Base-by-base conservation (phyloP, 2,888 invertebrate genomes). In the Dryococelus australis region DNA sequence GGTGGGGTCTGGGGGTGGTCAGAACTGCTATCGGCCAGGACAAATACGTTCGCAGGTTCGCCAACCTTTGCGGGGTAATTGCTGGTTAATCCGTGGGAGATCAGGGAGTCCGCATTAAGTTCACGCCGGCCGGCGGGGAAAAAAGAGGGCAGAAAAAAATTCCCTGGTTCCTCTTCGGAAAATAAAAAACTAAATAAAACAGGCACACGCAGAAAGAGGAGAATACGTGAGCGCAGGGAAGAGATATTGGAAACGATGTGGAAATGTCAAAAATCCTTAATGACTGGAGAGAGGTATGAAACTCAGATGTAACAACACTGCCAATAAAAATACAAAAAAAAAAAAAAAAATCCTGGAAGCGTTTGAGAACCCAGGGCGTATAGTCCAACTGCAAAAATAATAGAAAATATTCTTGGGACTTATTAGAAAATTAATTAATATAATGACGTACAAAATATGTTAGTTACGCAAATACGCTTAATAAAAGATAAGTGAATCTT, bases 81-180 rank as follows among this genome's bases (percentile, higher is more conserved):
- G 87, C 85, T 26, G 87, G 87, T 85, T 87, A 87, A 87, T 87
- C 87, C 87, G 87, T 51, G 87, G 87, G 85, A 87, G 87, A 87
- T 87, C 87, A 87, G 85, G 85, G 85, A 81, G 51, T 51, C 81
- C 83, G 83, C 83, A 83, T 83, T 83, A 83, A 83, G 83, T 83
- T 83, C 83, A 24, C 43, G 43, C 83, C 16, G 16, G 43, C 83
- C 16, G 16, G 35, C 35, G 35, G 28, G 28, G 35, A 43, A 83
- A 83, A 83, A 28, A 83, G 20, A 65, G 65, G 13, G 65, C 1
- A n/a, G n/a, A 83, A 83, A 83, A 83, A 83, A 83, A 83, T 83
- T 20, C 20, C 83, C 43, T 28, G 9, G 35, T 12, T 28, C 28
- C 35, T 20, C 3, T 83, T 28, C 2, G 65, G 24, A 65, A 65